Conservation (phyloP, 2,797 vertebrate genomes). For the Eptatretus atami region DNA sequence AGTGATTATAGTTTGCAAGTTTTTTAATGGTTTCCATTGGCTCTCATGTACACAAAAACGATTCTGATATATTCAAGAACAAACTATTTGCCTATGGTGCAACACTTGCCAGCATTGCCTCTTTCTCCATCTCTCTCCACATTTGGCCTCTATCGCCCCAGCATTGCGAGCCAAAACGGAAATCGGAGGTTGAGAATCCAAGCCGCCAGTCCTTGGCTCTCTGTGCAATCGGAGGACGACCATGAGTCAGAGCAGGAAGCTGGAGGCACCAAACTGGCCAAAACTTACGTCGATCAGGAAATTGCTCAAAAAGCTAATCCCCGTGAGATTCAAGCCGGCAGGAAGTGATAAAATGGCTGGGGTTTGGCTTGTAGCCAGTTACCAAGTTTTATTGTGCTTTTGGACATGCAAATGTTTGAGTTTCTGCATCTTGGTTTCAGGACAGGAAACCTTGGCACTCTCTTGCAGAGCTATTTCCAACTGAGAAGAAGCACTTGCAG, state of each 20-base stretch:
- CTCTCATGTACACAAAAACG: too few relatives aligned
- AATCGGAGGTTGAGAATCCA: neutral
- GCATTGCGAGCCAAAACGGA: slow-evolving; percentile 1
- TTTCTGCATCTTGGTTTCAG: too few relatives aligned
- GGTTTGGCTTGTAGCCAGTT: too few relatives aligned
- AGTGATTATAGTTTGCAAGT: too few relatives aligned
- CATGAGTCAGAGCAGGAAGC: neutral
- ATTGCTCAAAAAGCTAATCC: slow-evolving; percentile 19
- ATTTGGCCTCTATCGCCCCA: neutral
- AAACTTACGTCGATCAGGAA: slow-evolving; percentile 31
- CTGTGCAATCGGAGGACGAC: slow-evolving; percentile 1
- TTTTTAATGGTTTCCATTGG: too few relatives aligned
- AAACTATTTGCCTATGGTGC: too few relatives aligned
- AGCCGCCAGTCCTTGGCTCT: slow-evolving; percentile 1
- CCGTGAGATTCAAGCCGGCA: slow-evolving; percentile 46
- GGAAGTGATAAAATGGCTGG: slow-evolving; percentile 37
- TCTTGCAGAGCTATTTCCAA: slow-evolving; percentile 40
- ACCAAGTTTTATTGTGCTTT: too few relatives aligned
- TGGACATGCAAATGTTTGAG: too few relatives aligned
- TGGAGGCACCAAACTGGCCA: slow-evolving; percentile 39
- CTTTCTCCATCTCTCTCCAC: too few relatives aligned
- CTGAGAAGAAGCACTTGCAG: slow-evolving; percentile 46
- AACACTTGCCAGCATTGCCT: too few relatives aligned
- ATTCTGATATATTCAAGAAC: too few relatives aligned
- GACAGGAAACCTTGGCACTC: neutral